Percentiles rank a stretch among this genome's conserved stretches.
Evolutionary conservation across 2,113 vertebrate genomes (phyloP).

Genomic region (Chaetodon auriga): DNA sequence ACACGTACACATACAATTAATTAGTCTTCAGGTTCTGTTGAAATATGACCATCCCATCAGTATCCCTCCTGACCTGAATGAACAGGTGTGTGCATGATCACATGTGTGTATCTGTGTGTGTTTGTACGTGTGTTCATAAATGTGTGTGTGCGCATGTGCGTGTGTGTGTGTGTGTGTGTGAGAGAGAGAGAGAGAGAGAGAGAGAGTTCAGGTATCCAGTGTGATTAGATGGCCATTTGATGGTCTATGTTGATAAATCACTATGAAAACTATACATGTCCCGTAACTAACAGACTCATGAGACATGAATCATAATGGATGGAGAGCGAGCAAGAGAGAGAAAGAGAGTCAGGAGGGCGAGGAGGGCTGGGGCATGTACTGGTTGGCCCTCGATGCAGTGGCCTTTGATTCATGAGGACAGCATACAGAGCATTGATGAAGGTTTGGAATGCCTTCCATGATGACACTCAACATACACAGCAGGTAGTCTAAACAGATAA

Average conservation of each 20-base stretch:
- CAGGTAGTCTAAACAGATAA: conserved; percentile 15
- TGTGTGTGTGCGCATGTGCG: neutral
- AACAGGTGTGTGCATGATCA: neutral
- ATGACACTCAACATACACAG: conserved; percentile 39
- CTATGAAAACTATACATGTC: neutral
- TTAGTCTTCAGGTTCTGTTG: conserved; percentile 13
- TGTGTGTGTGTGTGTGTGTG: neutral
- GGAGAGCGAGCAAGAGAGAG: neutral
- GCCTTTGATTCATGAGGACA: conserved; percentile 35
- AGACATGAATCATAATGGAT: neutral
- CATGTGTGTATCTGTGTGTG: neutral
- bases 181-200: neutral
- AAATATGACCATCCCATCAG: conserved; percentile 26
- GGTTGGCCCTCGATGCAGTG: conserved; percentile 12
- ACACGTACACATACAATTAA: neutral
- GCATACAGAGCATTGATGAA: conserved; percentile 10
- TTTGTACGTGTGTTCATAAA: neutral
- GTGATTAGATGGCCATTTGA: neutral
- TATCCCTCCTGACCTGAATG: conserved; percentile 19
- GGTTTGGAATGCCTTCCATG: neutral
- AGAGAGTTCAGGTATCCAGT: neutral
- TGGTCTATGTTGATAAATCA: conserved; percentile 7
- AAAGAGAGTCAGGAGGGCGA: no score
- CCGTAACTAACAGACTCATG: neutral
- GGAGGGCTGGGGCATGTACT: neutral